phyloP scores from a whole-genome alignment of 2,113 vertebrate species.

The Procavia capensis region DNA sequence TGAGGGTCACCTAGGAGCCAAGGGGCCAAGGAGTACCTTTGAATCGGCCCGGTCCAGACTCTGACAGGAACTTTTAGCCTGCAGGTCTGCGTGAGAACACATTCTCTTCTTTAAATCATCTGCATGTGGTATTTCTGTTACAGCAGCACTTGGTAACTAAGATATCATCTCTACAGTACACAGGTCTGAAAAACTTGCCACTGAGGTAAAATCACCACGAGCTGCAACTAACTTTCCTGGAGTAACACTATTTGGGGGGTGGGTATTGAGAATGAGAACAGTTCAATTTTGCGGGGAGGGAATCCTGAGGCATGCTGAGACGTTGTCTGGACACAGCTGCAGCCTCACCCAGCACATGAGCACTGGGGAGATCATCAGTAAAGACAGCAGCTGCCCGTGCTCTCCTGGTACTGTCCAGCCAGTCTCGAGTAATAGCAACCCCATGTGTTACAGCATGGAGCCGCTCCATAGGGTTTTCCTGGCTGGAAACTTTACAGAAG shows the following conservation, averaged over 20 bases:
- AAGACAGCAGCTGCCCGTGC: slow-evolving; percentile 52
- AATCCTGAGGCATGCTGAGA: background rate
- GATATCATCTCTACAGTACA: background rate
- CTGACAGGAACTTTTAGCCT: background rate
- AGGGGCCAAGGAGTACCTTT: too few species aligned
- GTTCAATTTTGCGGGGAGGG: background rate
- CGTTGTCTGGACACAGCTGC: too few species aligned
- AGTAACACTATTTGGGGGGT: background rate
- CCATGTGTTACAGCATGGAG: too few species aligned
- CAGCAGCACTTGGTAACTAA: background rate
- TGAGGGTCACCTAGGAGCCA: background rate
- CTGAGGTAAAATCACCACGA: background rate
- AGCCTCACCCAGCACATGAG: background rate
- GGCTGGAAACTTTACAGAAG: background rate
- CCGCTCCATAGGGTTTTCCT: too few species aligned
- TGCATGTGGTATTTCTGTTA: background rate
- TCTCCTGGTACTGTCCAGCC: background rate
- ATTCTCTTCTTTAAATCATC: background rate
- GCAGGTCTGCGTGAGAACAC: background rate
- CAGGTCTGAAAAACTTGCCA: background rate
- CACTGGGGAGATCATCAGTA: fast-evolving
- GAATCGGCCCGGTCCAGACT: background rate
- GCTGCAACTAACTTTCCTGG: background rate
- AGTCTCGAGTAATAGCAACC: background rate
- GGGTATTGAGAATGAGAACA: background rate